A percentile compares a stretch with the other conserved stretches of the same genome.
Conservation (phyloP, 2,797 vertebrate species). For the Smutsia temminckii region DNA sequence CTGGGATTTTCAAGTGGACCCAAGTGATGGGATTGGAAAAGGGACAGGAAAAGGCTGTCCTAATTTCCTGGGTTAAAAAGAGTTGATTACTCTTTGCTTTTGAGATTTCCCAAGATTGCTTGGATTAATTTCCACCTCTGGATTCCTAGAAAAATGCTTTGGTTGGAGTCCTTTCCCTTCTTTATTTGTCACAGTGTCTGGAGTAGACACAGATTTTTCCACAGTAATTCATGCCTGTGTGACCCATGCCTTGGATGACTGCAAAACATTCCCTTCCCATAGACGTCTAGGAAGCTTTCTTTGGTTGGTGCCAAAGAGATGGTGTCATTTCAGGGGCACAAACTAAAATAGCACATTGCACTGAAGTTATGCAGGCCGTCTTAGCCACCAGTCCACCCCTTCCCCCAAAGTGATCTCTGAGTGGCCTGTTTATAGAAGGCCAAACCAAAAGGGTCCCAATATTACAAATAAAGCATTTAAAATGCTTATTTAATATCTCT, state of each 20-base stretch:
- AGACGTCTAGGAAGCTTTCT: slow-evolving; percentile 70
- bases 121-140: not conserved
- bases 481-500: not conserved
- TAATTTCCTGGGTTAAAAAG: not conserved
- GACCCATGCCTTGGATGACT: slow-evolving; percentile 24
- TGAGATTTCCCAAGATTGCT: not conserved
- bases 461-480: not conserved
- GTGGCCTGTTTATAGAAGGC: slow-evolving; percentile 4
- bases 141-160: slow-evolving; percentile 24
- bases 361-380: not conserved
- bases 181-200: not conserved
- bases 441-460: not conserved
- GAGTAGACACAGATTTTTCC: slow-evolving; percentile 23
- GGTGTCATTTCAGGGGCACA: slow-evolving; percentile 65
- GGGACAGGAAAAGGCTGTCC: not conserved
- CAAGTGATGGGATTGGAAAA: not conserved
- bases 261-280: slow-evolving; percentile 58
- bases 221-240: slow-evolving; percentile 31
- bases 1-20: not conserved
- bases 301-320: slow-evolving; percentile 61
- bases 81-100: not conserved
- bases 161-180: not conserved
- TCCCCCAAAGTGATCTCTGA: slow-evolving; percentile 5
- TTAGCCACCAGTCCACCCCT: not conserved
- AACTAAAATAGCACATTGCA: slow-evolving; percentile 69